Conservation (phyloP, 2,797 vertebrate genomes). For the Chlorospingus flavigularis region DNA sequence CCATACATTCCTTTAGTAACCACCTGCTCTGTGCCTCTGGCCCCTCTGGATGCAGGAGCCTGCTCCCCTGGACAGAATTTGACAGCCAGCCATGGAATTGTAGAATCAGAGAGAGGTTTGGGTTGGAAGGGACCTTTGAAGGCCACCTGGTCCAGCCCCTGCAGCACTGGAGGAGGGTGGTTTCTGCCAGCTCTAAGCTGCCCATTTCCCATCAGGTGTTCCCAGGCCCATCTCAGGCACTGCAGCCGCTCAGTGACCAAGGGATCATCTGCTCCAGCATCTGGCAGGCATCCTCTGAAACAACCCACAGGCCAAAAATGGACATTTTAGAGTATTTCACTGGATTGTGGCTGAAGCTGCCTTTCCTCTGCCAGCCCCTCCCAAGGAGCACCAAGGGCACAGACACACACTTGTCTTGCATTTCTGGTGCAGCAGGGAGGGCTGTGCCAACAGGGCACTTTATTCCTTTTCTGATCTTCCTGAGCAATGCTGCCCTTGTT, state of each 20-base stretch:
- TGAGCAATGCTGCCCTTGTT: not conserved
- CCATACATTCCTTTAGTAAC: not conserved
- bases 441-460: not conserved
- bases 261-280: not conserved
- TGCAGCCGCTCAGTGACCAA: no score
- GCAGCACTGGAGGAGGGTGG: not conserved
- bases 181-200: not conserved
- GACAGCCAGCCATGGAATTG: not conserved
- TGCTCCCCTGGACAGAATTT: not conserved
- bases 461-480: not conserved
- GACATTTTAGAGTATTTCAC: not conserved
- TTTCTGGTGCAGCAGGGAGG: not conserved
- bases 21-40: not conserved
- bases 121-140: not conserved
- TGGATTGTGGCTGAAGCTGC: not conserved
- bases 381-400: not conserved
- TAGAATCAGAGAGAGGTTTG: not conserved
- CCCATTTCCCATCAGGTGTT: not conserved
- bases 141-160: not conserved
- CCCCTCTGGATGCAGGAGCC: not conserved
- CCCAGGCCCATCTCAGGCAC: not conserved
- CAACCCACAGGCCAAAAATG: not conserved
- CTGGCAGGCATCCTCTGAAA: not conserved
- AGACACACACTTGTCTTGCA: no score
- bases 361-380: not conserved